phyloP scores from a whole-genome alignment of 2,797 vertebrate genomes.

The Thripadectes ignobilis region DNA sequence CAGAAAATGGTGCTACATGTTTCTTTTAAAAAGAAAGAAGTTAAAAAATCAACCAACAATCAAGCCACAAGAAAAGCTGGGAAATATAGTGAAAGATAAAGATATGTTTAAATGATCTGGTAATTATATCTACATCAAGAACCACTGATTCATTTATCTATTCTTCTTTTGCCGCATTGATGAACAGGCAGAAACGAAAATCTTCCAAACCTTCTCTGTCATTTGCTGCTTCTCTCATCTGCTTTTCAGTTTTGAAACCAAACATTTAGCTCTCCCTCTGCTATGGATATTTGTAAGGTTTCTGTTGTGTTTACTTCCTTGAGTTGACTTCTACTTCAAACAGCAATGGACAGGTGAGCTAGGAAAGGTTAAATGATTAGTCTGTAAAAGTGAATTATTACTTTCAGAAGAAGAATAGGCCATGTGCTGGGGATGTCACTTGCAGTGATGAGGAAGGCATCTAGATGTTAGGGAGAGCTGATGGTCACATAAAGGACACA shows the following conservation, averaged over 20 bases:
- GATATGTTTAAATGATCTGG: slow-evolving; percentile 14
- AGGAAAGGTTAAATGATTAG: background rate
- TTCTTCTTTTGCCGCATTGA: background rate
- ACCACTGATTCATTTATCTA: background rate
- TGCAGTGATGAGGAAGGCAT: rapidly evolving
- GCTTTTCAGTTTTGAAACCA: slow-evolving; percentile 11
- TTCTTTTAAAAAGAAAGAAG: background rate
- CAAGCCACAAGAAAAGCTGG: background rate
- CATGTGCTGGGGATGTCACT: background rate
- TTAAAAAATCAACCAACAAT: background rate
- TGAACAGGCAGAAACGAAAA: background rate
- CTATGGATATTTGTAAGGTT: background rate
- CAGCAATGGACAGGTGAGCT: background rate
- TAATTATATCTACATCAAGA: slow-evolving; percentile 2
- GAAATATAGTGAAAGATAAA: background rate
- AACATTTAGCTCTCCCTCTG: background rate
- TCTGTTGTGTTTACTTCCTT: background rate
- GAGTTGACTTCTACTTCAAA: background rate
- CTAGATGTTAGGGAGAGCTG: background rate
- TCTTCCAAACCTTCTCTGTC: slow-evolving; percentile 1
- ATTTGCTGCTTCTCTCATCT: slow-evolving; percentile 8
- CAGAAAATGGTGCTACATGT: background rate
- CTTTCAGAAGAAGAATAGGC: background rate
- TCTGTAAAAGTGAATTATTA: background rate
- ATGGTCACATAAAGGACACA: rapidly evolving